These are phyloP conservation scores for Tuberolachnus salignus DNA, from an alignment of 2,888 invertebrate species.

Conservation along the genomic window DNA sequence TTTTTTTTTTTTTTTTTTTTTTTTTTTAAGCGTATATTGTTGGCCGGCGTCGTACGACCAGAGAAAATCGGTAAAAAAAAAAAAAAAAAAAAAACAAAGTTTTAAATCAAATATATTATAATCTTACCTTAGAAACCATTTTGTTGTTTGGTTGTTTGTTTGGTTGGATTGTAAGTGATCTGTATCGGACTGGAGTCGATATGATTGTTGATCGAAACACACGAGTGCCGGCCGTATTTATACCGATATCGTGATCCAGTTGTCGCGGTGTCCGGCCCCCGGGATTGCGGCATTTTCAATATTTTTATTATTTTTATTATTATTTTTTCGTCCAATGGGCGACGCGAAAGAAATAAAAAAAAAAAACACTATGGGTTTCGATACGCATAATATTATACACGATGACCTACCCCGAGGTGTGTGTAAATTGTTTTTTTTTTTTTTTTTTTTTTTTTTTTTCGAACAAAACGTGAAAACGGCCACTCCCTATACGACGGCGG, in stretches of 20 bases:
- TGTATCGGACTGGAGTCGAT: constrained; percentile 10
- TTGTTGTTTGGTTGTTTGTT: background rate
- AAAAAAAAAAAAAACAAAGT: background rate
- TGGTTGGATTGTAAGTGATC: background rate
- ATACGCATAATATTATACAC: background rate
- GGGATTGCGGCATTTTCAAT: background rate
- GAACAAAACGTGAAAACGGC: constrained; percentile 19
- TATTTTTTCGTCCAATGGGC: background rate
- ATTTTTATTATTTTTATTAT: no score
- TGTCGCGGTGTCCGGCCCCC: background rate
- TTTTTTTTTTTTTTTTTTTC: background rate
- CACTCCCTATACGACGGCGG: constrained; percentile 38
- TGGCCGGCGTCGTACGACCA: no score
- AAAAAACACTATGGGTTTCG: background rate
- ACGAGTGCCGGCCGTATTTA: constrained; percentile 31
- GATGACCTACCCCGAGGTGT: constrained; percentile 41
- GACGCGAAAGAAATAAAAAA: background rate
- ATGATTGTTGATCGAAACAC: background rate
- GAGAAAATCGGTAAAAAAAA: no score
- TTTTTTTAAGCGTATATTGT: no score
- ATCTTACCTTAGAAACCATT: constrained; percentile 38
- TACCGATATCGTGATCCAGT: constrained; percentile 1
- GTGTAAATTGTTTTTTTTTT: background rate
- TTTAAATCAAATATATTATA: background rate
- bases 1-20: no score